phyloP scores from a whole-genome alignment of 2,888 invertebrate genomes.

The Crematogaster levior region DNA sequence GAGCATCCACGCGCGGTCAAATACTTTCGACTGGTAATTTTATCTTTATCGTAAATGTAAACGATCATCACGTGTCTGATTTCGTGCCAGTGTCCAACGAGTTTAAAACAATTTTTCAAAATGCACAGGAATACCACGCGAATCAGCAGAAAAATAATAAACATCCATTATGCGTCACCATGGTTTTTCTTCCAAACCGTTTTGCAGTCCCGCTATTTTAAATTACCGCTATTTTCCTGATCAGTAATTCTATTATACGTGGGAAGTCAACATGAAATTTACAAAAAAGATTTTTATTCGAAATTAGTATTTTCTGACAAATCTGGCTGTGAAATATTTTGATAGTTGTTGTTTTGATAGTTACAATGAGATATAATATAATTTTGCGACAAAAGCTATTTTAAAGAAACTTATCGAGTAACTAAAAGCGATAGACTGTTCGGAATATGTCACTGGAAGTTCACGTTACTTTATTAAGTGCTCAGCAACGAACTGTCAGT shows the following conservation, averaged over 20 bases:
- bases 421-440: slow-evolving; percentile 45
- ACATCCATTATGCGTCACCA: slow-evolving; percentile 7
- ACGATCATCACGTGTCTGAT: slow-evolving; percentile 33
- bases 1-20: slow-evolving; percentile 55
- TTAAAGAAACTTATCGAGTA: slow-evolving; percentile 39
- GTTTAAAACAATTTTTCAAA: slow-evolving; percentile 25
- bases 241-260: slow-evolving; percentile 4
- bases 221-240: slow-evolving; percentile 3
- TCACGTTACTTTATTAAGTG: slow-evolving; percentile 38
- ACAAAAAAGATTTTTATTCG: slow-evolving; percentile 17
- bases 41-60: slow-evolving; percentile 47
- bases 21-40: slow-evolving; percentile 57
- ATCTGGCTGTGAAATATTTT: neutral
- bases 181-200: neutral
- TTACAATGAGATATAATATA: slow-evolving; percentile 9
- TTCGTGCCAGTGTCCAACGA: neutral
- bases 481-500: slow-evolving; percentile 48
- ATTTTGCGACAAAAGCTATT: slow-evolving; percentile 34
- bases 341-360: slow-evolving; percentile 23
- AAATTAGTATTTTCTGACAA: neutral
- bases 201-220: slow-evolving; percentile 4
- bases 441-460: slow-evolving; percentile 33
- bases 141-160: slow-evolving; percentile 18
- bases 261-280: neutral
- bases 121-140: neutral